Percentiles rank a stretch among this genome's conserved stretches.
Conservation (phyloP, 1,140 invertebrate species). For the Phortica variegata region DNA sequence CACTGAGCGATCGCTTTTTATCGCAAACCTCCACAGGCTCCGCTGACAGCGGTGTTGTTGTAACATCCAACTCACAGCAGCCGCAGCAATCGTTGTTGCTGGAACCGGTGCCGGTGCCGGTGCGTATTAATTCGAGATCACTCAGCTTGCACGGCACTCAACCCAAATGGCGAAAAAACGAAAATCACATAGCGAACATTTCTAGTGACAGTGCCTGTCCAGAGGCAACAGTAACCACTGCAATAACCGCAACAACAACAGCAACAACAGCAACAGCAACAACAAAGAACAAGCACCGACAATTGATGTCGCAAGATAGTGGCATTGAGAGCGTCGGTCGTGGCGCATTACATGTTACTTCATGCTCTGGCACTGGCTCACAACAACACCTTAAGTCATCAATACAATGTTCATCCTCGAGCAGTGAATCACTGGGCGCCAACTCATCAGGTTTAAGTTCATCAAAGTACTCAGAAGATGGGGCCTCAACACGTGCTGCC, state of each 20-base stretch:
- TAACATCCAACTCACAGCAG: conserved; percentile 28
- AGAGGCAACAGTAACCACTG: conserved; percentile 24
- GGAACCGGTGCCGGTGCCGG: conserved; percentile 20
- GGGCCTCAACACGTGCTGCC: conserved; percentile 24
- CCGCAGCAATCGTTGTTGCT: conserved; percentile 31
- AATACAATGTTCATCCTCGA: conserved; percentile 29
- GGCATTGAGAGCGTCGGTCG: conserved; percentile 37
- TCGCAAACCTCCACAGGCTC: conserved; percentile 51
- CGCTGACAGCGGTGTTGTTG: conserved; percentile 45
- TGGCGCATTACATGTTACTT: background rate
- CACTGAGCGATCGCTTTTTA: conserved; percentile 42
- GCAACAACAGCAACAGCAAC: conserved; percentile 14
- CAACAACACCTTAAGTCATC: conserved; percentile 12
- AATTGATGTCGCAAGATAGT: conserved; percentile 48
- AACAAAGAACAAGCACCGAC: conserved; percentile 7
- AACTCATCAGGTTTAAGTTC: conserved; percentile 20
- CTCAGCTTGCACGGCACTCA: conserved; percentile 38
- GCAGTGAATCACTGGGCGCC: conserved; percentile 43
- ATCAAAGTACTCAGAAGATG: conserved; percentile 11
- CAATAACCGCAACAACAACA: conserved; percentile 22
- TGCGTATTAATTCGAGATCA: conserved; percentile 46
- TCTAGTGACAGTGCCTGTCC: too few relatives aligned
- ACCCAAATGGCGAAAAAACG: conserved; percentile 36
- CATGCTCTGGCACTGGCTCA: conserved; percentile 6
- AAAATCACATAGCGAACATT: too few relatives aligned